These are phyloP conservation scores for Theristicus caerulescens DNA, from an alignment of 2,113 vertebrate genomes.

Conservation along the genomic window DNA sequence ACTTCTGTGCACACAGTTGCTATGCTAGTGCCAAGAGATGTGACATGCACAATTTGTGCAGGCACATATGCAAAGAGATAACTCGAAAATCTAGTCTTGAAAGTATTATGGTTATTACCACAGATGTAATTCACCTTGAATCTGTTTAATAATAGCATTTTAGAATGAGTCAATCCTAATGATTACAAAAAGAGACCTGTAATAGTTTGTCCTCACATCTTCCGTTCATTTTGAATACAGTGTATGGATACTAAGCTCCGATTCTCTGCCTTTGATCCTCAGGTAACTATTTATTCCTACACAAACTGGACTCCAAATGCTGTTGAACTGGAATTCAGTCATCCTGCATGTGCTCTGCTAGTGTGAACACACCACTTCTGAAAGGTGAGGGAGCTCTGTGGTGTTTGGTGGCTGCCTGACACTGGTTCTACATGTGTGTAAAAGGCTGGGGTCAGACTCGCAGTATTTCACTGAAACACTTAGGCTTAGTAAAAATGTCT, in stretches of 20 bases:
- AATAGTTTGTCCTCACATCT: neutral
- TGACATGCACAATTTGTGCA: neutral
- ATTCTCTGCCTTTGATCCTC: neutral
- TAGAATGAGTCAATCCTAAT: neutral
- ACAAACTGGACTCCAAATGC: neutral
- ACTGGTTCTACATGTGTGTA: accelerated
- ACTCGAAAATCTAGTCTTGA: neutral
- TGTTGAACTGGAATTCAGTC: neutral
- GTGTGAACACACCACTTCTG: neutral
- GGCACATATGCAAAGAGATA: neutral
- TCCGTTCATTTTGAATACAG: neutral
- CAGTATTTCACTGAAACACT: neutral
- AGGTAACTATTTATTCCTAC: neutral
- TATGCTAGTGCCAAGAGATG: neutral
- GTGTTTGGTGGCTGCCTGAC: neutral
- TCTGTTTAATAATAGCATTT: neutral
- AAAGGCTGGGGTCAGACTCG: neutral
- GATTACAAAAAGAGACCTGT: neutral
- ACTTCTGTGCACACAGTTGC: neutral
- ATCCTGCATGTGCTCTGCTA: neutral
- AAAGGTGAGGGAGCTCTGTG: neutral
- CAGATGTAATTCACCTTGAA: neutral
- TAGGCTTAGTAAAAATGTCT: neutral
- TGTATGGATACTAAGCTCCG: neutral
- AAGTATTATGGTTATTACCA: neutral